A percentile compares a stretch with the other conserved stretches of the same genome.
phyloP scores from a whole-genome alignment of 2,797 vertebrate genomes.

The Catostomus latipinnis region DNA sequence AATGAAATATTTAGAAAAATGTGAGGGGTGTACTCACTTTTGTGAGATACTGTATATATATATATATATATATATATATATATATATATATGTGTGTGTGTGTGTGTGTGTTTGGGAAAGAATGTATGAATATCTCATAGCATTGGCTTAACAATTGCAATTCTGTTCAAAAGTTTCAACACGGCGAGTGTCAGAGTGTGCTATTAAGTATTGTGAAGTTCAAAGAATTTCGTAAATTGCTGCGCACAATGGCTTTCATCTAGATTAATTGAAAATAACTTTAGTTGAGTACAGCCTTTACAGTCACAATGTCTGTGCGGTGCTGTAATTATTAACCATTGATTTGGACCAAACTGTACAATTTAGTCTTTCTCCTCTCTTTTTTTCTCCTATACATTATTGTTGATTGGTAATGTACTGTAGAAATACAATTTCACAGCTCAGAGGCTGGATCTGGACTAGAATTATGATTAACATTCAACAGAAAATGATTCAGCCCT shows the following conservation, averaged over 20 bases:
- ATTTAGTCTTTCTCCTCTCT: constrained; percentile 64
- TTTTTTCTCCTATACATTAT: constrained; percentile 71
- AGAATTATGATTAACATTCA: constrained; percentile 79
- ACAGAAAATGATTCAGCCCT: constrained; percentile 77
- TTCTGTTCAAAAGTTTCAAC: constrained; percentile 26
- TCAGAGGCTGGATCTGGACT: constrained; percentile 76
- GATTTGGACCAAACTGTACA: constrained; percentile 68
- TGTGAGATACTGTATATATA: too few relatives aligned
- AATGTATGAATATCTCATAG: constrained; percentile 28
- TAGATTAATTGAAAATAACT: constrained; percentile 75
- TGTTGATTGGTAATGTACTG: constrained; percentile 78
- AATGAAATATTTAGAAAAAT: too few relatives aligned
- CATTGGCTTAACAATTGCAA: constrained; percentile 43
- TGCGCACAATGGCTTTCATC: constrained; percentile 73
- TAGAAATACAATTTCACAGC: constrained; percentile 83
- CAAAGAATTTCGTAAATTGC: constrained; percentile 47
- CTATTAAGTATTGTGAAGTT: constrained; percentile 47
- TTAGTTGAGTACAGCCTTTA: constrained; percentile 67
- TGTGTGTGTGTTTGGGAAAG: background rate
- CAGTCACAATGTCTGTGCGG: constrained; percentile 68
- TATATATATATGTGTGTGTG: too few relatives aligned
- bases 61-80: too few relatives aligned
- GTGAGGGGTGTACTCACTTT: too few relatives aligned
- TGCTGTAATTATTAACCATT: constrained; percentile 71
- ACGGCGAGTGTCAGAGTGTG: constrained; percentile 22